Conservation (phyloP, 2,113 vertebrate genomes). For the Raja brachyura region DNA sequence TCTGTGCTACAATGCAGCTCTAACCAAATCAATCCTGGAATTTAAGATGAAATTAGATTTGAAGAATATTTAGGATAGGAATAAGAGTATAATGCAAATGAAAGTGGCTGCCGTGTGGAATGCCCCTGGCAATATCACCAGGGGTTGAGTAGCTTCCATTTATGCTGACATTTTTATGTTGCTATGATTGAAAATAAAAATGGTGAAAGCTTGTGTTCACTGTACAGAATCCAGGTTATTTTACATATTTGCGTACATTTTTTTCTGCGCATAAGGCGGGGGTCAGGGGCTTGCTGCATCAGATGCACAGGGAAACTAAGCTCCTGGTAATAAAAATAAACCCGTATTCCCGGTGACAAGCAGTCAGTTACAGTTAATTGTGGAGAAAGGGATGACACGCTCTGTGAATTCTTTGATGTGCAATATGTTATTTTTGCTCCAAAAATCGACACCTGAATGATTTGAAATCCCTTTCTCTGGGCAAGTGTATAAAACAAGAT, state of each 20-base stretch:
- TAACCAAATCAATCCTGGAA: neutral
- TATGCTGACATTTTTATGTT: neutral
- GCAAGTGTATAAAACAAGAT: slow-evolving; percentile 54
- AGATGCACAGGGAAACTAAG: slow-evolving; percentile 41
- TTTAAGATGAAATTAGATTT: slow-evolving; percentile 19
- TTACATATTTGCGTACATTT: neutral
- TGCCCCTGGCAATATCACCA: neutral
- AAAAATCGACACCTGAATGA: slow-evolving; percentile 50
- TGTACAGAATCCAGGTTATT: neutral
- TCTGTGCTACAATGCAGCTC: neutral
- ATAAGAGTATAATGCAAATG: neutral
- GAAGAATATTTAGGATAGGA: slow-evolving; percentile 18
- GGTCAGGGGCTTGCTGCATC: neutral
- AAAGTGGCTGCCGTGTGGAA: neutral
- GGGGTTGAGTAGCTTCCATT: neutral
- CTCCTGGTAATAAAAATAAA: slow-evolving; percentile 46
- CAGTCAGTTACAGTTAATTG: slow-evolving; percentile 45
- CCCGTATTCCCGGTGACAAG: slow-evolving; percentile 43
- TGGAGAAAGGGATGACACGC: slow-evolving; percentile 42
- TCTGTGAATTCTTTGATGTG: slow-evolving; percentile 50
- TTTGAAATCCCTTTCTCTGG: slow-evolving; percentile 50
- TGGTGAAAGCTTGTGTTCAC: neutral
- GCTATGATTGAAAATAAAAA: neutral
- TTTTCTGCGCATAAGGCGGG: neutral
- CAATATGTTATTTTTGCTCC: slow-evolving; percentile 50